Conservation (phyloP, 2,797 vertebrate genomes). For the Knipowitschia caucasica region DNA sequence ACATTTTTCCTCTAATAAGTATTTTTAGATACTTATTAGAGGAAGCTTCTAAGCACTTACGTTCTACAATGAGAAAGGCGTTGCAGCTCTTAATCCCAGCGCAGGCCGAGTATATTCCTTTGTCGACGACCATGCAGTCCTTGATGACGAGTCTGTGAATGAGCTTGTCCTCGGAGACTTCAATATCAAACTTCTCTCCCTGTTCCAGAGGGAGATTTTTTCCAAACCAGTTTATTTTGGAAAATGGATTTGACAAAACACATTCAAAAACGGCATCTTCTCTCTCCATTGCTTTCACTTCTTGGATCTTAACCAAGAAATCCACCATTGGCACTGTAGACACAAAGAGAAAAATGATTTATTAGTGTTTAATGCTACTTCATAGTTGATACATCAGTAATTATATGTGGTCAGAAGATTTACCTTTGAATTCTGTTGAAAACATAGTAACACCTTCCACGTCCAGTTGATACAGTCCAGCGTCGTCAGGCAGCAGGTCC, state of each 20-base stretch:
- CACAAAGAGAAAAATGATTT: background rate
- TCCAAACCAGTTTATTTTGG: conserved; percentile 77
- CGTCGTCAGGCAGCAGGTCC: conserved; percentile 81
- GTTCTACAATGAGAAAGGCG: conserved; percentile 83
- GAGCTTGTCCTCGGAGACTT: conserved; percentile 78
- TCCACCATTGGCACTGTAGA: conserved; percentile 66
- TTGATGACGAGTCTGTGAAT: conserved; percentile 81
- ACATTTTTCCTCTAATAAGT: too few relatives aligned
- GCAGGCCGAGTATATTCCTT: conserved; percentile 78
- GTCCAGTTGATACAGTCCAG: conserved; percentile 83
- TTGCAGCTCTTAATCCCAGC: conserved; percentile 78
- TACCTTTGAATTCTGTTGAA: conserved; percentile 82
- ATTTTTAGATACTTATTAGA: too few relatives aligned
- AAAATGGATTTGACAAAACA: conserved; percentile 73
- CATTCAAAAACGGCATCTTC: conserved; percentile 78
- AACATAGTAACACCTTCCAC: conserved; percentile 81
- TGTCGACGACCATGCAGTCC: conserved; percentile 73
- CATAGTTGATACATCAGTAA: background rate
- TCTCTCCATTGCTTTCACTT: conserved; percentile 70
- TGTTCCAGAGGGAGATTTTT: conserved; percentile 67
- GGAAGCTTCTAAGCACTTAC: conserved; percentile 59
- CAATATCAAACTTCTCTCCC: conserved; percentile 75
- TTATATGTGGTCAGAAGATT: conserved; percentile 16
- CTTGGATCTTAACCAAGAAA: conserved; percentile 74
- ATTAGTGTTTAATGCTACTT: too few relatives aligned